Conservation (phyloP, 2,797 vertebrate genomes). For the Balearica regulorum region DNA sequence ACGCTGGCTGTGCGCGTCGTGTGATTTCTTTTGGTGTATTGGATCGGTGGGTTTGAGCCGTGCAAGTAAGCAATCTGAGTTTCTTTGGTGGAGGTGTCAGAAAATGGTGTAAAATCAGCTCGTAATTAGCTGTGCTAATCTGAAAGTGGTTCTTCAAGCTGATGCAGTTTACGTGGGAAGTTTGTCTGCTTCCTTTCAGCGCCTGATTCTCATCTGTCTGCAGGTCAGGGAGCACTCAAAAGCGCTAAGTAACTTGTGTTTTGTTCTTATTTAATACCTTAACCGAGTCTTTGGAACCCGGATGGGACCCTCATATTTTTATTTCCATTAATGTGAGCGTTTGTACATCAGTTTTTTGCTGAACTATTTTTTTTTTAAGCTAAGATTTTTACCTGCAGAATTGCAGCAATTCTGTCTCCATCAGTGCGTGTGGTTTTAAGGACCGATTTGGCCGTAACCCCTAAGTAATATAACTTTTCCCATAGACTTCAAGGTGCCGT, state of each 20-base stretch:
- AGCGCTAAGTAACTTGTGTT: neutral
- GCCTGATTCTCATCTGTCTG: neutral
- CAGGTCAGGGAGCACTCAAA: neutral
- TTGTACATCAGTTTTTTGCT: neutral
- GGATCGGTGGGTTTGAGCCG: neutral
- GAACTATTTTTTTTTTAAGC: neutral
- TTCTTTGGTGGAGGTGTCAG: neutral
- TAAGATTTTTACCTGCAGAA: neutral
- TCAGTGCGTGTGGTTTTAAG: neutral
- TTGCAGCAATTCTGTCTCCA: neutral
- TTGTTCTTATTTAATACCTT: neutral
- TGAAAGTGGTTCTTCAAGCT: neutral
- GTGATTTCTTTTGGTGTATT: neutral
- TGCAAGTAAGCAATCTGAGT: neutral
- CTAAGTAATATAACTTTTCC: neutral
- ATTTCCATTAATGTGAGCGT: neutral
- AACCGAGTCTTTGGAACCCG: accelerated
- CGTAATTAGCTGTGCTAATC: neutral
- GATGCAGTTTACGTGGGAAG: neutral
- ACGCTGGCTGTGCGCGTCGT: neutral
- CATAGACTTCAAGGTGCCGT: neutral
- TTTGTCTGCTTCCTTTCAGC: neutral
- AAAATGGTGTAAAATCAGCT: neutral
- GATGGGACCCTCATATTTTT: neutral
- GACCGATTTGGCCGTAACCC: neutral